Base-by-base conservation (phyloP, 2,888 invertebrate genomes). In the Hypomecis atomaria region DNA sequence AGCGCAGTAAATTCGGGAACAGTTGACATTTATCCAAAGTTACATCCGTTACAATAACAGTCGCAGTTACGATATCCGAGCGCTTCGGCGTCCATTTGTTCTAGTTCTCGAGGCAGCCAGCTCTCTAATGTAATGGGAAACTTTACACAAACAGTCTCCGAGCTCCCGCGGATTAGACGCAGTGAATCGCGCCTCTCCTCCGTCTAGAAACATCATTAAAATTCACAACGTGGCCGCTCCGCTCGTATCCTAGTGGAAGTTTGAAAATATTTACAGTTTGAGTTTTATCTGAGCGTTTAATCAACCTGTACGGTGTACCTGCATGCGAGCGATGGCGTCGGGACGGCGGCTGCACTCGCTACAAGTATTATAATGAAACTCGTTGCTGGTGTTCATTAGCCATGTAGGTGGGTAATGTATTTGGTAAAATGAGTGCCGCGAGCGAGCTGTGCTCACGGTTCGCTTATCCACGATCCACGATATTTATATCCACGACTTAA, bases 1-100 rank as follows among this genome's bases (percentile, higher is more conserved):
- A 76, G 78, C 81, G 86, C 86, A 86, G 79, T 91, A 90, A 90
- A 91, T 91, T 89, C 83, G 82, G 83, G 86, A 84, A 84, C 86
- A 86, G 88, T 89, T 87, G 91, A 92, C 91, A 85, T 90, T 91
- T 91, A 92, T 91, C 88, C 90, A 87, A 89, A 91, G 89, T 89
- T 87, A 89, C 90, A 90, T 91, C 87, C 89, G 87, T 88, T 87
- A 89, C 89, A 89, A 90, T 91, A 91, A 89, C 88, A 87, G 86
- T 85, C 80, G 85, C 86, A 84, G 87, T 85, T 85, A 84, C 89
- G 87, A 88, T 90, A 90, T 89, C 89, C 87, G 82, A 83, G 86
- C 84, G 82, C 81, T 73, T 72, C 69, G 78, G 72, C 78, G 82
- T 81, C 86, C 90, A 87, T 92, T 90, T 85, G 89, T 91, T 91